Conservation (phyloP, 2,888 invertebrate genomes). For the Pelosia muscerda region DNA sequence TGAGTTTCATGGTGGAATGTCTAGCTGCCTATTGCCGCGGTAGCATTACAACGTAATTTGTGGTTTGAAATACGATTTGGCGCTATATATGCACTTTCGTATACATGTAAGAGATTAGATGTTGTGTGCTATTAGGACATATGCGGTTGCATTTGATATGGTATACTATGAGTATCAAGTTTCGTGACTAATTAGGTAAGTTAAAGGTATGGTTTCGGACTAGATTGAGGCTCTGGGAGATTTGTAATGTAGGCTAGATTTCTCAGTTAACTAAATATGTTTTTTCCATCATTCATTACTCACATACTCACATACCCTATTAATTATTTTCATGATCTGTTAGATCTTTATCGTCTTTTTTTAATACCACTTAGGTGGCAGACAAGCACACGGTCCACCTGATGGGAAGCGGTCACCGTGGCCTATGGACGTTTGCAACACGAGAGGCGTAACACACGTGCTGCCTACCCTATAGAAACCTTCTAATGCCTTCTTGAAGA, state of each 20-base stretch:
- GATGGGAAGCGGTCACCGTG: too few species aligned
- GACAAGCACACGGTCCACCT: too few species aligned
- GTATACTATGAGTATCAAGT: background rate
- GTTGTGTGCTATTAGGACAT: background rate
- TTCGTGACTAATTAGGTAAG: background rate
- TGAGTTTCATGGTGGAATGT: conserved; percentile 42
- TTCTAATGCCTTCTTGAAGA: too few species aligned
- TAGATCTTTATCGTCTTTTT: too few species aligned
- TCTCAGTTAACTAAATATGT: too few species aligned
- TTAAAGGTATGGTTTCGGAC: background rate
- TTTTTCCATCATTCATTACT: too few species aligned
- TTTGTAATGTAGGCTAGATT: background rate
- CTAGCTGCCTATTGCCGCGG: conserved; percentile 22
- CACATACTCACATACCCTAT: too few species aligned
- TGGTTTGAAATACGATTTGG: conserved; percentile 22
- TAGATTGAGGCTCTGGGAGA: background rate
- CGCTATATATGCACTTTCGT: background rate
- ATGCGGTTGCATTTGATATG: background rate
- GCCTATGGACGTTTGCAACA: too few species aligned
- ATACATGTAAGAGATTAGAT: background rate
- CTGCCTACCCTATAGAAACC: too few species aligned
- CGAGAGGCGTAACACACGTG: too few species aligned
- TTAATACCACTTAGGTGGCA: too few species aligned
- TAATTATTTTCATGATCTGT: too few species aligned
- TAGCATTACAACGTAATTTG: conserved; percentile 39